phyloP scores from a whole-genome alignment of 1,140 invertebrate species.

The Aricia agestis region DNA sequence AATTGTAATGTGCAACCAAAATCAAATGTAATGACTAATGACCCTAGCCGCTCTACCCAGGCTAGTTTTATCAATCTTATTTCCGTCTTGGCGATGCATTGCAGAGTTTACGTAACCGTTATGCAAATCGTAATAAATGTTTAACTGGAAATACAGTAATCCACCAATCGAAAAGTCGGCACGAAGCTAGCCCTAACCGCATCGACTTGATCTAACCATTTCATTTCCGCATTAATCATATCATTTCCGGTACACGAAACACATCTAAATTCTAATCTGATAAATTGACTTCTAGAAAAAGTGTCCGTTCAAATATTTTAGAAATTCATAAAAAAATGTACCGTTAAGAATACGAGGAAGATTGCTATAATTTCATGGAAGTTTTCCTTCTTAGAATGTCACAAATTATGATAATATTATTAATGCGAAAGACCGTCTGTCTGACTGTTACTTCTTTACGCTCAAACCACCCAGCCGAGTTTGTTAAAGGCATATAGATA shows the following conservation, averaged over 20 bases:
- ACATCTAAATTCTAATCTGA: not conserved
- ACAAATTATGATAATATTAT: too few species aligned
- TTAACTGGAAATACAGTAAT: not conserved
- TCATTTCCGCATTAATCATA: not conserved
- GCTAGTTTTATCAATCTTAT: not conserved
- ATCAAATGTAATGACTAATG: too few species aligned
- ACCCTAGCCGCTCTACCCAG: too few species aligned
- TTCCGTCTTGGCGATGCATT: not conserved
- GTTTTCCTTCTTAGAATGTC: too few species aligned
- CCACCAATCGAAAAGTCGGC: not conserved
- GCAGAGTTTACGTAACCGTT: not conserved
- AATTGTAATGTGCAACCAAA: too few species aligned
- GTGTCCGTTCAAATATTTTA: not conserved
- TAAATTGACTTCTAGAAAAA: not conserved
- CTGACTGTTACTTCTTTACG: too few species aligned
- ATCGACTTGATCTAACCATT: not conserved
- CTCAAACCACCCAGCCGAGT: too few species aligned
- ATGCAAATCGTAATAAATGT: constrained; percentile 1
- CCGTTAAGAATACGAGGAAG: too few species aligned
- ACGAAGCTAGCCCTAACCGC: not conserved
- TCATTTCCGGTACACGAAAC: not conserved
- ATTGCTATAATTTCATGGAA: too few species aligned
- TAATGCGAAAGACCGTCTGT: too few species aligned
- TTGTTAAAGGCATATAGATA: too few species aligned
- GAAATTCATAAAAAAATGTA: too few species aligned